Conservation (phyloP, 2,888 invertebrate genomes). For the Papilio demoleus region DNA sequence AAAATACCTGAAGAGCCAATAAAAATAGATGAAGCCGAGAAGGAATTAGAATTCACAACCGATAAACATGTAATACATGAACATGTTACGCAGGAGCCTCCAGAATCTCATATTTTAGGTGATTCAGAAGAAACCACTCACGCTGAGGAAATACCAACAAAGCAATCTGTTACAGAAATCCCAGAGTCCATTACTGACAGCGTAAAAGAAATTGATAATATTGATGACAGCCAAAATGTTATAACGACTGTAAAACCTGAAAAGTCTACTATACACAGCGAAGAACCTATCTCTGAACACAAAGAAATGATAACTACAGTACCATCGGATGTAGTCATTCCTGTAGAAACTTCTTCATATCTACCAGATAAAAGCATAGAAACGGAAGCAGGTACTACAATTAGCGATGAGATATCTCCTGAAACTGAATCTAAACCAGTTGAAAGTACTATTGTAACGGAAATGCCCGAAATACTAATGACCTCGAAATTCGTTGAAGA, state of each 20-base stretch:
- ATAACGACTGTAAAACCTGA: constrained; percentile 20
- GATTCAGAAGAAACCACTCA: constrained; percentile 36
- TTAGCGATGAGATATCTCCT: constrained; percentile 8
- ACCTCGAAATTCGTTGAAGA: constrained; percentile 31
- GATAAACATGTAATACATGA: not conserved
- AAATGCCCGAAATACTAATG: not conserved
- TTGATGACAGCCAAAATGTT: constrained; percentile 21
- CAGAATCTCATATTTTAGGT: constrained; percentile 24
- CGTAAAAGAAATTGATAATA: constrained; percentile 24
- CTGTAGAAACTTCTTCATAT: constrained; percentile 26
- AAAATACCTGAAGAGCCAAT: constrained; percentile 9
- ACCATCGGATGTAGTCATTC: constrained; percentile 10
- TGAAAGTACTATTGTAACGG: constrained; percentile 14
- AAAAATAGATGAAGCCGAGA: constrained; percentile 6
- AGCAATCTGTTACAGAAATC: constrained; percentile 17
- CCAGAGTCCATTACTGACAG: constrained; percentile 27
- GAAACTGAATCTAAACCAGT: constrained; percentile 10
- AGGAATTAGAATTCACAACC: constrained; percentile 8
- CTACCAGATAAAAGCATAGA: constrained; percentile 24
- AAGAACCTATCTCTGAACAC: constrained; percentile 21
- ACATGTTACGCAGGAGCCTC: not conserved
- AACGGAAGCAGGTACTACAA: not conserved
- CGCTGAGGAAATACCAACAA: constrained; percentile 35
- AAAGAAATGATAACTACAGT: constrained; percentile 29
- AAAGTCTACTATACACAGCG: not conserved